Conservation (phyloP, 2,797 vertebrate genomes). For the Gila robusta region DNA sequence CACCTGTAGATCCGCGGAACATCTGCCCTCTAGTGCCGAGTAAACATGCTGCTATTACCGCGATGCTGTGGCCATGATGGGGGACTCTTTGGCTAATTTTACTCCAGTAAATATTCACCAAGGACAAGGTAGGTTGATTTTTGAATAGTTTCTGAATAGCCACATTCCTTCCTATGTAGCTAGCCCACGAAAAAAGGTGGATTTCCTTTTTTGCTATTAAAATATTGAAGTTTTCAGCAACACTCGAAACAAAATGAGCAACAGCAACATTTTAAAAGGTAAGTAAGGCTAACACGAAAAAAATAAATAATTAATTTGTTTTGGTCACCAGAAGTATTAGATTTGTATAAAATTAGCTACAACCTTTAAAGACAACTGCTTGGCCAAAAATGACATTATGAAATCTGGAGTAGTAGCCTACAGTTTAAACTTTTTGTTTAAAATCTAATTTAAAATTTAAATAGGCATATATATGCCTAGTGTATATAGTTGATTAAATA, state of each 20-base stretch:
- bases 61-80: background rate
- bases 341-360: too few relatives aligned
- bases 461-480: background rate
- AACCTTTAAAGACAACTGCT: background rate
- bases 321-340: background rate
- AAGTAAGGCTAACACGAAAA: background rate
- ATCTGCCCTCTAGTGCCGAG: slow-evolving; percentile 45
- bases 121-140: slow-evolving; percentile 20
- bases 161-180: background rate
- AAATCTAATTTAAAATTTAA: background rate
- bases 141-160: background rate
- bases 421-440: background rate
- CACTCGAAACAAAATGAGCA: background rate
- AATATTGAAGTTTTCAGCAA: background rate
- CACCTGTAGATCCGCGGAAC: slow-evolving; percentile 36
- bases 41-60: slow-evolving; percentile 32
- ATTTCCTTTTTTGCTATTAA: background rate
- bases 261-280: background rate
- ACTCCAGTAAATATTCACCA: background rate
- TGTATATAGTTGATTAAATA: background rate
- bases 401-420: background rate
- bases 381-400: background rate
- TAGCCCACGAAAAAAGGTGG: background rate
- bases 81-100: background rate
- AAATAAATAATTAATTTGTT: background rate